Evolutionary conservation across 2,113 vertebrate genomes (phyloP), one percentile per base, ranked within the genome.

Genomic region (Rana temporaria): DNA sequence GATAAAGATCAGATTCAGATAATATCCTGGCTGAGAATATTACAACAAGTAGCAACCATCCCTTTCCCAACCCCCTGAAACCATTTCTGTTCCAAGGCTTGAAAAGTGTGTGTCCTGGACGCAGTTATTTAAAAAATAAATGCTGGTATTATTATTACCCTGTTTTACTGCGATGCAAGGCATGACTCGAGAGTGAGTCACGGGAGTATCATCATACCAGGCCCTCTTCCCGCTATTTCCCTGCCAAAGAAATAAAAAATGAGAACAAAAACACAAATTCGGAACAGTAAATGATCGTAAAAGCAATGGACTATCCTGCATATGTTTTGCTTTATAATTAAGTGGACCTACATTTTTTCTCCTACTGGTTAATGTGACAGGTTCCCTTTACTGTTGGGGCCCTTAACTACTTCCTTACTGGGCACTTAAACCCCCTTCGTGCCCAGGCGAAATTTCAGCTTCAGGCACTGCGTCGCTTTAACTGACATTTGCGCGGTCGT

Each of bases 1-100:
- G 78, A 70, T 70, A 80, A 62, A 1, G 34, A 80, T 80, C 66
- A 80, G 38, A 80, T 70, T 60, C 55, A 80, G 42, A 30, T 70
- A 60, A 62, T 60, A 70, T 60, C 48, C 65, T 70, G 67, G 67
- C 67, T 59, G 5, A 60, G 32, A 62, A 70, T 30, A 59, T 59
- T 32, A 55, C n/a, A 70, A 71, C 78, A 70, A 70, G 78, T 34
- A 34, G 30, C 53, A 59, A 42, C 48, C 38, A 15, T 42, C 59
- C 32, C 30, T 67, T 18, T 4, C 14, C 38, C 22, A 11, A 15
- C 20, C 63, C 38, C 30, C 62, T 18, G 17, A 56, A 66, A 66
- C 48, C n/a, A 8, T 26, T 24, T 60, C 30, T 38, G 55, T 53
- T 73, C 73, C 30, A 48, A 76, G 6, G 11, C 4, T 57, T 76